phyloP scores from a whole-genome alignment of 2,113 vertebrate species.

The Anseranas semipalmata region DNA sequence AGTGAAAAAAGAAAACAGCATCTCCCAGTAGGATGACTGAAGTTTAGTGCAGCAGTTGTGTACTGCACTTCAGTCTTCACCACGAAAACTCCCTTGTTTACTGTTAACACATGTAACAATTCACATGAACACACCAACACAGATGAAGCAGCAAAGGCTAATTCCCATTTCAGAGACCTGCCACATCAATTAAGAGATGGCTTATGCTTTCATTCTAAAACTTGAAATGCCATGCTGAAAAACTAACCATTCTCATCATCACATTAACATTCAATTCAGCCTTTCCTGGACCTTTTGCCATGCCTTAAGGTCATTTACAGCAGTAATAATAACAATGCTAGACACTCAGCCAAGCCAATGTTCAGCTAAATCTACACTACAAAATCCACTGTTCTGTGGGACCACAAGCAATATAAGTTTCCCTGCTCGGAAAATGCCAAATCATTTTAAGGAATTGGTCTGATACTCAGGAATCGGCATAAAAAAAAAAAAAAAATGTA shows the following conservation, averaged over 20 bases:
- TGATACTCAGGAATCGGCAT: not conserved
- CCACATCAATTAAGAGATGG: conserved; percentile 42
- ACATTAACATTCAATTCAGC: conserved; percentile 8
- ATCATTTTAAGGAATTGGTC: not conserved
- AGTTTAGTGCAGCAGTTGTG: not conserved
- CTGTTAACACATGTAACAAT: conserved; percentile 4
- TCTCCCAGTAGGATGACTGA: not conserved
- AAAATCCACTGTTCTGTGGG: not conserved
- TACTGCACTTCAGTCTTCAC: not conserved
- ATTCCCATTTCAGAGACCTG: conserved; percentile 53
- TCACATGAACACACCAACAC: not conserved
- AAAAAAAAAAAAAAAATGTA: not conserved
- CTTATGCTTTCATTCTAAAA: conserved; percentile 42
- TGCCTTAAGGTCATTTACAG: conserved; percentile 49
- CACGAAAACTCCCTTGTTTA: not conserved
- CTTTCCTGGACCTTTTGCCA: conserved; percentile 5
- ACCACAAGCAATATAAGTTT: not conserved
- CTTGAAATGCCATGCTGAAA: not conserved
- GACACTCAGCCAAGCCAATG: not conserved
- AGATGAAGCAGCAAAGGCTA: conserved; percentile 4
- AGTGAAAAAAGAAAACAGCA: not conserved
- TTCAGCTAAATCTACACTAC: not conserved
- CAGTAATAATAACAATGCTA: not conserved
- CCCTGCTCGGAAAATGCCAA: not conserved
- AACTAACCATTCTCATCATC: conserved; percentile 22